Evolutionary conservation across 2,113 vertebrate genomes (phyloP).

Genomic region (Trichechus manatus): DNA sequence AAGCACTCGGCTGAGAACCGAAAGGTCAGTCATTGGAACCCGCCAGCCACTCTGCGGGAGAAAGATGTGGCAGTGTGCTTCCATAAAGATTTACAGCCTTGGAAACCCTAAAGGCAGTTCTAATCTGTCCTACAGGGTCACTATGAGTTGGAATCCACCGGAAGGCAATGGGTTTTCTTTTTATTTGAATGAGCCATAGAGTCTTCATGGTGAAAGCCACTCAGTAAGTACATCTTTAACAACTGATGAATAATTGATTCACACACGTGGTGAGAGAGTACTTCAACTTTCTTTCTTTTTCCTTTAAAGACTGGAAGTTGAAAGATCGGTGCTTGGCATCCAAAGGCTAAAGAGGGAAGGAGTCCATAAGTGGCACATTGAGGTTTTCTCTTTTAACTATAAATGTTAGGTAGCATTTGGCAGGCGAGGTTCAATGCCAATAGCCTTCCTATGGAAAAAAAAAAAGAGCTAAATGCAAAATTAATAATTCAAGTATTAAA

Average conservation of each 20-base stretch:
- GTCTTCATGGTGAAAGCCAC: conserved; percentile 11
- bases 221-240: not conserved
- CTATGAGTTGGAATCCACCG: too few species aligned
- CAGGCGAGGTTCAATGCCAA: conserved; percentile 56
- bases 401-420: conserved; percentile 70
- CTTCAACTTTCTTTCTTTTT: not conserved
- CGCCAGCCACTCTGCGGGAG: too few species aligned
- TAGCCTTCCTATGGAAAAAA: conserved; percentile 34
- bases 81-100: too few species aligned
- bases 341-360: conserved; percentile 5
- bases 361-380: not conserved
- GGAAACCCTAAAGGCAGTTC: too few species aligned
- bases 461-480: conserved; percentile 52
- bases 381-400: conserved; percentile 68
- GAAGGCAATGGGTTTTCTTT: too few species aligned
- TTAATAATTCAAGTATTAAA: conserved; percentile 44
- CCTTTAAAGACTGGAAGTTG: conserved; percentile 27
- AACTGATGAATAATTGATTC: conserved; percentile 43
- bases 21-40: too few species aligned
- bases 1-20: too few species aligned
- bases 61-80: too few species aligned
- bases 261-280: not conserved
- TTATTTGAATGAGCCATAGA: not conserved
- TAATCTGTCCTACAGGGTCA: too few species aligned
- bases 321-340: not conserved